Evolutionary conservation across 1,140 invertebrate species (phyloP), one percentile per base, ranked within the genome.

Genomic region (Cephus cinctus): DNA sequence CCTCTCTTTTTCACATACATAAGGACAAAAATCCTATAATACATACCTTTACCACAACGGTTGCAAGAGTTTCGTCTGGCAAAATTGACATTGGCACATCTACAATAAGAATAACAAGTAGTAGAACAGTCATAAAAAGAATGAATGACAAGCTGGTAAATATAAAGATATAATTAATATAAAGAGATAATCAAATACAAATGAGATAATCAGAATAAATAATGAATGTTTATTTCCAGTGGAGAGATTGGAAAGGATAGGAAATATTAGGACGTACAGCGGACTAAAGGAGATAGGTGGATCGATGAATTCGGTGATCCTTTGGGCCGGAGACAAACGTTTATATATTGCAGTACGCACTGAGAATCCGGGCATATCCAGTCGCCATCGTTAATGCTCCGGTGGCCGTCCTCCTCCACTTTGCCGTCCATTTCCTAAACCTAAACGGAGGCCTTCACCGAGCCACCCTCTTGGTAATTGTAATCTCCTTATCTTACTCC

Each of bases 21-120:
- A 9, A 14, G 38, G 35, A 51, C 44, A 14, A 45, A 27, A 51
- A 42, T 34, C 32, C 48, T 46, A 54, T 25, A 25, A 50, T 51
- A 54, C 54, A 45, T 73, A 76, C 75, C 87, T 78, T 86, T 87
- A 49, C 88, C 87, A 81, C 95, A 98, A 54, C 93, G 84, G 78
- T 98, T 97, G 72, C 95, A 98, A 55, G 87, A 85, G 56, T 78
- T 84, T 65, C 95, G 78, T 56, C 94, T 82, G 12, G 93, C 90
- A 83, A 97, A 98, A 79, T 98, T 98, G 9, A 96, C 83, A 84
- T 98, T 97, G 39, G 85, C 89, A 81, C 95, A 96, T 69, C 89
- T 92, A 61, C 3, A 68, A 69, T 9, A 45, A 55, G 12, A 36
- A 47, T 23, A 31, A 8, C 27, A 40, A 43, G 36, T 30, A 30